Conservation (phyloP, 2,113 vertebrate genomes). For the Telmatochromis sp. region DNA sequence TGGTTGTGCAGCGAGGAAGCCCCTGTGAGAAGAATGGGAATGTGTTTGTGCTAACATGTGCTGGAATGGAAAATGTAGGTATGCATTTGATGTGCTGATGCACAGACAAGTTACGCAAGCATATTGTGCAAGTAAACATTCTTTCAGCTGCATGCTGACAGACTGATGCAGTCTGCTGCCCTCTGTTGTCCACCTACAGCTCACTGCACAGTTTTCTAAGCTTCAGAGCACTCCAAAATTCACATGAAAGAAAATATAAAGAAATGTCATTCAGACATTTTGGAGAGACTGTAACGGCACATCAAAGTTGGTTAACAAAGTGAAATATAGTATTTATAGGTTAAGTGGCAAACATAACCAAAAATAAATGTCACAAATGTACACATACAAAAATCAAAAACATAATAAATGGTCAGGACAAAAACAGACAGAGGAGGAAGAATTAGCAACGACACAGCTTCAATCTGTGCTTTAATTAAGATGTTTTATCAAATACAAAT, state of each 20-base stretch:
- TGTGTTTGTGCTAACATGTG: conserved; percentile 18
- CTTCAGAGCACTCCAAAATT: rapidly evolving
- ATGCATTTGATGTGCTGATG: conserved; percentile 31
- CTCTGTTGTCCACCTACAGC: conserved; percentile 29
- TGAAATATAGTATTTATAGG: not conserved
- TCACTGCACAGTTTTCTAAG: not conserved
- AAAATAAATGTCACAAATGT: not conserved
- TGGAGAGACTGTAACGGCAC: not conserved
- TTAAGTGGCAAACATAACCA: not conserved
- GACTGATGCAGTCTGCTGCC: conserved; percentile 31
- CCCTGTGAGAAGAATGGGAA: not conserved
- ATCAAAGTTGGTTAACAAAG: not conserved
- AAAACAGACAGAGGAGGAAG: not conserved
- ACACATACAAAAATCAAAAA: not conserved
- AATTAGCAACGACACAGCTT: rapidly evolving
- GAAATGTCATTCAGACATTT: not conserved
- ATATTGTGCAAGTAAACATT: conserved; percentile 56
- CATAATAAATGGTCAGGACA: rapidly evolving
- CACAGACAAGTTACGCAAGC: conserved; percentile 51
- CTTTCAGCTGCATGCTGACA: not conserved
- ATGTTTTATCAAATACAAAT: not conserved
- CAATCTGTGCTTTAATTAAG: not conserved
- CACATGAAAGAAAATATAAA: not conserved
- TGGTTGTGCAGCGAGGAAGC: not conserved
- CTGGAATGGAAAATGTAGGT: conserved; percentile 53